Evolutionary conservation across 1,140 invertebrate species (phyloP).

Genomic region (Drosophila bipectinata): DNA sequence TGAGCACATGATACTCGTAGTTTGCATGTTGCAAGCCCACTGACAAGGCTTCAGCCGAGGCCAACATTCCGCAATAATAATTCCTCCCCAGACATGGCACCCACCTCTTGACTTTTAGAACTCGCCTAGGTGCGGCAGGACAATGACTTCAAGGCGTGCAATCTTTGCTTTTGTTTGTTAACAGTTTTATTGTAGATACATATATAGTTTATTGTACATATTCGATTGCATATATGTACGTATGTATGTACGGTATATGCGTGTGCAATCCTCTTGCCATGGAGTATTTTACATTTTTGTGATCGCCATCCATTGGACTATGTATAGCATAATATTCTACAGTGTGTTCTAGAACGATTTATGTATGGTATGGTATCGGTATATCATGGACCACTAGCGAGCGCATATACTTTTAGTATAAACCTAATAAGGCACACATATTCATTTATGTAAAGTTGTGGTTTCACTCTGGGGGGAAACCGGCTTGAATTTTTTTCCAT

Average conservation of each 20-base stretch:
- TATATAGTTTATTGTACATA: conserved; percentile 66
- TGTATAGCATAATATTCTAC: conserved; percentile 64
- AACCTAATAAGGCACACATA: conserved; percentile 84
- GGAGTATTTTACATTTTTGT: conserved; percentile 56
- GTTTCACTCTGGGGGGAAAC: conserved; percentile 7
- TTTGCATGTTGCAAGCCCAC: neutral
- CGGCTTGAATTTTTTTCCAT: conserved; percentile 1
- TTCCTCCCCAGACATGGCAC: neutral
- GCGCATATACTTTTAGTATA: conserved; percentile 68
- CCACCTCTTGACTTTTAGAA: neutral
- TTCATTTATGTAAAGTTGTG: conserved; percentile 71
- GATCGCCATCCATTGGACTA: conserved; percentile 13
- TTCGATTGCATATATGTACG: conserved; percentile 46
- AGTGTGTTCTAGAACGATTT: conserved; percentile 56
- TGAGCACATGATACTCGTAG: neutral
- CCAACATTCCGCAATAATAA: conserved; percentile 1
- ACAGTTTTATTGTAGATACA: conserved; percentile 61
- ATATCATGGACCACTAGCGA: conserved; percentile 18
- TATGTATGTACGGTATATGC: conserved; percentile 26
- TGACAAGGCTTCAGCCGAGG: conserved; percentile 1
- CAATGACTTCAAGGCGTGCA: conserved; percentile 2
- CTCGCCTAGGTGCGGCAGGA: neutral
- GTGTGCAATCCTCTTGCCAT: conserved; percentile 3
- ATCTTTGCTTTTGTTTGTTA: conserved; percentile 26
- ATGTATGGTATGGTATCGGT: conserved; percentile 4